Percentiles rank a stretch among this genome's conserved stretches.
Evolutionary conservation across 2,797 vertebrate species (phyloP).

Genomic region (Rhyacichthys aspro): DNA sequence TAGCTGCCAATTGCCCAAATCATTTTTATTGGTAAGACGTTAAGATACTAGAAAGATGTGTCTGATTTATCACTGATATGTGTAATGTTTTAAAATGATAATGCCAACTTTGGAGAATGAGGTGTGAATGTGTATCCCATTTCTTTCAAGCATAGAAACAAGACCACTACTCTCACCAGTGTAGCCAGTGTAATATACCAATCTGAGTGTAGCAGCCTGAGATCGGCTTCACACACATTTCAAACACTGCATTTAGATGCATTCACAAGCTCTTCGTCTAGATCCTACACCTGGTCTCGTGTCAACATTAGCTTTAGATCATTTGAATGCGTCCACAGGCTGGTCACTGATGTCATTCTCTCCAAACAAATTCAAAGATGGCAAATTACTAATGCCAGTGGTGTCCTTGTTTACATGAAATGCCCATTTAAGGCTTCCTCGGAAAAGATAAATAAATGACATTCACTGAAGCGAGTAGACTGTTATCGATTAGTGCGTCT

Average conservation of each 20-base stretch:
- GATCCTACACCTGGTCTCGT: neutral
- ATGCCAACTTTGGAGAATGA: conserved; percentile 58
- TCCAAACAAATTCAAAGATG: conserved; percentile 28
- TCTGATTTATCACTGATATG: conserved; percentile 24
- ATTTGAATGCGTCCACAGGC: conserved; percentile 13
- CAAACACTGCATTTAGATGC: too few relatives aligned
- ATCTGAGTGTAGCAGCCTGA: conserved; percentile 4
- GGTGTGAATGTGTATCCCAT: conserved; percentile 5
- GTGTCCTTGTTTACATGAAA: conserved; percentile 40
- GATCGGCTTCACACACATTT: too few relatives aligned
- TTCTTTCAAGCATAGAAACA: conserved; percentile 13
- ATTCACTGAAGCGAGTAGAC: too few relatives aligned
- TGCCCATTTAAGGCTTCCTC: conserved; percentile 24
- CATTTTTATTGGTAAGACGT: conserved; percentile 41
- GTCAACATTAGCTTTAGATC: conserved; percentile 2
- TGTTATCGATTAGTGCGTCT: too few relatives aligned
- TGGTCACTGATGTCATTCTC: conserved; percentile 5
- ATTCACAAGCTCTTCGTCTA: neutral
- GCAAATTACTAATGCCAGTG: conserved; percentile 16
- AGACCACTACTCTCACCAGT: conserved; percentile 14
- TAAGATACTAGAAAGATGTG: conserved; percentile 31
- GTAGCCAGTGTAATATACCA: neutral
- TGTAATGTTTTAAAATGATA: conserved; percentile 55
- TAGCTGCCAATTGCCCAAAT: conserved; percentile 46
- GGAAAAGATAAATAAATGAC: neutral